These are phyloP conservation scores for Eulemur coronatus DNA, from an alignment of 2,797 vertebrate genomes.

Conservation along the genomic window DNA sequence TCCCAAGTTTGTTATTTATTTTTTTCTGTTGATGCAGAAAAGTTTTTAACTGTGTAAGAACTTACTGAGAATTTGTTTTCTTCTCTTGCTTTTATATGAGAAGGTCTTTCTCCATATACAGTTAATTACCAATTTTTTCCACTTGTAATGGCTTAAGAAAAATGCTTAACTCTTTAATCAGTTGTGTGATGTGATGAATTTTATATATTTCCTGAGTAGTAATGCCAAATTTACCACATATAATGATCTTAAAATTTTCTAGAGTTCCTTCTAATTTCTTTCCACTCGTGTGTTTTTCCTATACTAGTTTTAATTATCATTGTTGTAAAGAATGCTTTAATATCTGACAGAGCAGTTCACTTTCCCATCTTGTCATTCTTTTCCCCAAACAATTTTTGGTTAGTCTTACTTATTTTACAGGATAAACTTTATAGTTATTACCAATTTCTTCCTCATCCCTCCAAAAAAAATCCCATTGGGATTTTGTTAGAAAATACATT, in stretches of 20 bases:
- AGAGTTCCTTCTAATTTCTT: neutral
- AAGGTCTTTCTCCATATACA: neutral
- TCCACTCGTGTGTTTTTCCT: neutral
- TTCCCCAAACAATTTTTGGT: neutral
- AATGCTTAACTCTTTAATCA: neutral
- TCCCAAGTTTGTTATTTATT: neutral
- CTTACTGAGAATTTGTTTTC: slow-evolving; percentile 6
- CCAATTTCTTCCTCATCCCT: neutral
- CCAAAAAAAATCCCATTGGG: neutral
- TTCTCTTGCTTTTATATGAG: neutral
- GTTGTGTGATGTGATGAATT: neutral
- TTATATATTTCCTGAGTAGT: neutral
- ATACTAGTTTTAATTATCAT: neutral
- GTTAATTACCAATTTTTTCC: neutral
- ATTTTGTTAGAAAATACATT: neutral
- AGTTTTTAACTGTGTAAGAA: neutral
- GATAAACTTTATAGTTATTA: neutral
- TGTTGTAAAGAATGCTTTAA: neutral
- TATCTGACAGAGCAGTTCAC: neutral
- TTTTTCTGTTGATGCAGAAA: neutral
- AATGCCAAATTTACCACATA: neutral
- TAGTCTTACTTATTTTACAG: neutral
- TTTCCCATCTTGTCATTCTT: neutral
- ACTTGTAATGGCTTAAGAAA: neutral
- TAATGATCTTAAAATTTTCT: neutral